Base-by-base conservation (phyloP, 2,797 vertebrate genomes). In the Melanotaenia maccullochi region DNA sequence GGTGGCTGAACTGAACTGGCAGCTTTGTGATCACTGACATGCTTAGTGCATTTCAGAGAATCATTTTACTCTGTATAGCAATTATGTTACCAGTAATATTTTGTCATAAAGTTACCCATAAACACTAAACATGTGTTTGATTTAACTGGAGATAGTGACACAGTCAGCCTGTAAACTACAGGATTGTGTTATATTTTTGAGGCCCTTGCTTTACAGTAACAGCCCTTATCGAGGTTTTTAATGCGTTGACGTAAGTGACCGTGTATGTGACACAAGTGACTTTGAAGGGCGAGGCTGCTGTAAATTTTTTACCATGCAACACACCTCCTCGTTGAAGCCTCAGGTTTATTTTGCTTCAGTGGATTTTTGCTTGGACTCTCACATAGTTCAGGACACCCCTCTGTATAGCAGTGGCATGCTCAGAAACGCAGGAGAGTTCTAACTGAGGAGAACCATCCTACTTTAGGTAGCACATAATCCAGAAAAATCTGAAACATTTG, bases 251-350 rank as follows among this genome's bases (percentile, higher is more conserved):
- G 32, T 36, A 68, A 56, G 49, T 47, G 61, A 73, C 67, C 7
- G 20, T 13, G 35, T 40, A 5, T 55, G 20, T 70, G 35, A 32
- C 42, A 33, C 25, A 52, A 60, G 35, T 49, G 62, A 71, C 85
- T 76, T 68, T 75, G 38, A 63, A 52, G 61, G 55, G 47, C 5
- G 25, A 18, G 55, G 65, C 36, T 16, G 38, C 65, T 76, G 75
- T 88, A 62, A 85, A 66, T 4, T 14, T 65, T 83, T 84, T 56
- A 58, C 67, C 4, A n/a, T 16, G 6, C 20, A 59, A 38, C 81
- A 68, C 82, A 44, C 67, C 72, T 60, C 47, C 57, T 71, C 35
- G 0, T 3, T 36, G 73, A 24, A 67, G 18, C 12, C 0, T 32
- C 35, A 0, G 14, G 24, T 65, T 25, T 61, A 32, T 38, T 74